A percentile compares a stretch with the other conserved stretches of the same genome.
phyloP scores from a whole-genome alignment of 2,888 invertebrate species.

The Beris morrisii region DNA sequence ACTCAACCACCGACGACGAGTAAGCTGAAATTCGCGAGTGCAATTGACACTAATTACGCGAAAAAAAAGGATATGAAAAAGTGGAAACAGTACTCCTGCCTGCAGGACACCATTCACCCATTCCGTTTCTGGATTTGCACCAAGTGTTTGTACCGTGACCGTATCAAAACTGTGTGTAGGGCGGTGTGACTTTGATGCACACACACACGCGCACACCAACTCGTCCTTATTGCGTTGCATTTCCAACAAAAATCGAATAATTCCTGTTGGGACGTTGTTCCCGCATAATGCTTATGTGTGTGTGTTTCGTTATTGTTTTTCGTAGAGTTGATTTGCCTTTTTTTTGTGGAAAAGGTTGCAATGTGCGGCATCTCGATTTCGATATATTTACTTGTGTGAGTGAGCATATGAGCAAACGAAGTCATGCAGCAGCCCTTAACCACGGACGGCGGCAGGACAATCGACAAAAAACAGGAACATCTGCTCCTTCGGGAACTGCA shows the following conservation, averaged over 20 bases:
- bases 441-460: slow-evolving; percentile 19
- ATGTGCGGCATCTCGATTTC: slow-evolving; percentile 15
- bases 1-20: not conserved
- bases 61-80: slow-evolving; percentile 11
- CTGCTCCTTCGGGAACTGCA: slow-evolving; percentile 36
- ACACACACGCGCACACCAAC: not conserved
- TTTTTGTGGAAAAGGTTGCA: too few relatives aligned
- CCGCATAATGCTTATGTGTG: too few relatives aligned
- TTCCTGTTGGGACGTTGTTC: too few relatives aligned
- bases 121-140: not conserved
- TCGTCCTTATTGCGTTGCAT: too few relatives aligned
- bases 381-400: slow-evolving; percentile 18
- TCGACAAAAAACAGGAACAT: slow-evolving; percentile 36
- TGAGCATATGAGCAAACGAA: slow-evolving; percentile 28
- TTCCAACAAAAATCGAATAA: too few relatives aligned
- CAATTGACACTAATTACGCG: slow-evolving; percentile 23
- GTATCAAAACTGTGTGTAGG: not conserved
- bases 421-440: slow-evolving; percentile 19
- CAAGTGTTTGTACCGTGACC: not conserved
- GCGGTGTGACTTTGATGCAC: not conserved
- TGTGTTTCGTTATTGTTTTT: too few relatives aligned
- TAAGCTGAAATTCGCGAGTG: slow-evolving; percentile 18
- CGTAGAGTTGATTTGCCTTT: too few relatives aligned
- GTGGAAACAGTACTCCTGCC: slow-evolving; percentile 5
- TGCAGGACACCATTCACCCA: slow-evolving; percentile 1